phyloP scores from a whole-genome alignment of 2,113 vertebrate species.

The Etia nguti region DNA sequence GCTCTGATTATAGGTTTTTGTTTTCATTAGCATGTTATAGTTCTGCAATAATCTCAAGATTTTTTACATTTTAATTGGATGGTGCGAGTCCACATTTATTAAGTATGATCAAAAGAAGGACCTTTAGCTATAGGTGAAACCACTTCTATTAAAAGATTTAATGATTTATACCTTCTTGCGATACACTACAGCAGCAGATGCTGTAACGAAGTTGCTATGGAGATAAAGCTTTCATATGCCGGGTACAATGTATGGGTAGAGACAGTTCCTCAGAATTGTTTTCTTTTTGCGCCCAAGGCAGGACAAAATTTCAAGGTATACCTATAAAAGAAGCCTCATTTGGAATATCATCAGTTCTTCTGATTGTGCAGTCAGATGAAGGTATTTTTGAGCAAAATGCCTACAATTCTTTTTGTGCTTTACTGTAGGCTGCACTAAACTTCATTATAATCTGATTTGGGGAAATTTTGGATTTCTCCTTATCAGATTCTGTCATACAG shows the following conservation, averaged over 20 bases:
- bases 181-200: neutral
- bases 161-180: constrained; percentile 3
- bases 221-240: neutral
- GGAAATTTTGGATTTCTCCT: neutral
- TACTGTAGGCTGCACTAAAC: neutral
- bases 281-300: neutral
- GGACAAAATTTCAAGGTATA: neutral
- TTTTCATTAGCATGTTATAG: neutral
- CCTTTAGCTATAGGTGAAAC: neutral
- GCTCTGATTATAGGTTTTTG: neutral
- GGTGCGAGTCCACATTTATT: neutral
- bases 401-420: neutral
- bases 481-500: neutral
- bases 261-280: neutral
- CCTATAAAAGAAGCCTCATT: neutral
- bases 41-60: neutral
- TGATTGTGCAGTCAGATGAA: neutral
- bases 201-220: constrained; percentile 24
- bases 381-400: neutral
- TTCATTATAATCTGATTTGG: neutral
- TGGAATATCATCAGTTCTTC: neutral
- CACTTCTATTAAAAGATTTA: neutral
- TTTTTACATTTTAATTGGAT: neutral
- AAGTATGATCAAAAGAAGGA: neutral
- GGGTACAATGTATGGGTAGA: neutral